Evolutionary conservation across 2,797 vertebrate genomes (phyloP).

Genomic region (Rhincodon typus): DNA sequence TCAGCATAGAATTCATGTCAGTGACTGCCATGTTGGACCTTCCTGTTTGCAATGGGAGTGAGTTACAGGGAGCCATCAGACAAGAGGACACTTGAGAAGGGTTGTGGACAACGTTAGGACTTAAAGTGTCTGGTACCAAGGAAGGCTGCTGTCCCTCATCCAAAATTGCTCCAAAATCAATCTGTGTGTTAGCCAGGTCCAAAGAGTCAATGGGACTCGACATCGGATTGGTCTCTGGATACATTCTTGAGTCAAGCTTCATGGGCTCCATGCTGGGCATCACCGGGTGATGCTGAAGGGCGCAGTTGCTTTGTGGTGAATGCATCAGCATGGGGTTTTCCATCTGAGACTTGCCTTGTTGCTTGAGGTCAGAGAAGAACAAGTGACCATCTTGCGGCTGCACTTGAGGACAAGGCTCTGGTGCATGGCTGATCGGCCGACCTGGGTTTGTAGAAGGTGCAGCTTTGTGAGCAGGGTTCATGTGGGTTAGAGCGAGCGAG

Average conservation of each 20-base stretch:
- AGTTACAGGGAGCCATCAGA: slow-evolving; percentile 67
- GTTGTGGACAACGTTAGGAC: slow-evolving; percentile 51
- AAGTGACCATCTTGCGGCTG: slow-evolving; percentile 52
- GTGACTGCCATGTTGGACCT: slow-evolving; percentile 93
- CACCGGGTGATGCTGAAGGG: slow-evolving; percentile 57
- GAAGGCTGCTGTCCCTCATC: slow-evolving; percentile 74
- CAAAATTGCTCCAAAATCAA: slow-evolving; percentile 93
- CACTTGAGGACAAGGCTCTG: slow-evolving; percentile 51
- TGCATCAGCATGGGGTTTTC: slow-evolving; percentile 42
- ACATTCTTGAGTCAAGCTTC: slow-evolving; percentile 64
- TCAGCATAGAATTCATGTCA: slow-evolving; percentile 92
- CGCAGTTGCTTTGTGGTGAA: slow-evolving; percentile 62
- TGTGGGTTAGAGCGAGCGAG: slow-evolving; percentile 57
- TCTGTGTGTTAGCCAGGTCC: slow-evolving; percentile 90
- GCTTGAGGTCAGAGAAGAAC: slow-evolving; percentile 65
- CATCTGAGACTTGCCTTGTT: slow-evolving; percentile 47
- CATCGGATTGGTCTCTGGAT: slow-evolving; percentile 67
- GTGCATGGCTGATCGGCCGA: slow-evolving; percentile 57
- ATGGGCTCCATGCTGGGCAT: slow-evolving; percentile 50
- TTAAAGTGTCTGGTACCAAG: slow-evolving; percentile 58
- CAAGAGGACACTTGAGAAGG: slow-evolving; percentile 67
- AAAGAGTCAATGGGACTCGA: slow-evolving; percentile 86
- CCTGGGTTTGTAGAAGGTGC: slow-evolving; percentile 51
- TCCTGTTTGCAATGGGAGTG: slow-evolving; percentile 61
- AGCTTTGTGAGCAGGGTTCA: slow-evolving; percentile 60